These are phyloP conservation scores for Potamarius usumacintae DNA, from an alignment of 2,113 vertebrate genomes.

Conservation along the genomic window DNA sequence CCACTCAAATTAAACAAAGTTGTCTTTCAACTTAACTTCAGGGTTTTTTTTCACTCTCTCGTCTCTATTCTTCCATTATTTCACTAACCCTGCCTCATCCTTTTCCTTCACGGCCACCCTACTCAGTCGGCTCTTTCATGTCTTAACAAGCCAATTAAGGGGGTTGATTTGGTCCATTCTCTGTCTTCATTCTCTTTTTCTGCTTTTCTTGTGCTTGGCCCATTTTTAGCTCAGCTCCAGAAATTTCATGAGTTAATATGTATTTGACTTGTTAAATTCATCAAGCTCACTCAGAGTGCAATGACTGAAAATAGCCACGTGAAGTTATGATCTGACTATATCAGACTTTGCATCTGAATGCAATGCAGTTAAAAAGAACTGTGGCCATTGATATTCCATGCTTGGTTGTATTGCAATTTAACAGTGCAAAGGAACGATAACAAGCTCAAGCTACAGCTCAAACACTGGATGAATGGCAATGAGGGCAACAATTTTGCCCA, in stretches of 20 bases:
- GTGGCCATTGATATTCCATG: conserved; percentile 48
- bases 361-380: conserved; percentile 35
- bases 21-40: conserved; percentile 60
- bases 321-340: conserved; percentile 30
- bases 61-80: conserved; percentile 47
- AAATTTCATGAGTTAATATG: conserved; percentile 43
- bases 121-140: conserved; percentile 55
- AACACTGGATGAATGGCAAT: conserved; percentile 47
- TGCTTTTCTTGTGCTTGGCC: conserved; percentile 42
- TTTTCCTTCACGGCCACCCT: conserved; percentile 55
- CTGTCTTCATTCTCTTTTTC: conserved; percentile 29
- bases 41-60: not conserved
- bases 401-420: conserved; percentile 39
- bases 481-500: conserved; percentile 10
- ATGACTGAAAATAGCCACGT: conserved; percentile 24
- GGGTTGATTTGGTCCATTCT: conserved; percentile 51
- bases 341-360: conserved; percentile 30
- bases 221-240: conserved; percentile 48
- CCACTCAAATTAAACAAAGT: conserved; percentile 66
- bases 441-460: conserved; percentile 44
- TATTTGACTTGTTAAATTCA: conserved; percentile 47
- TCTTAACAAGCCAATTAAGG: conserved; percentile 68
- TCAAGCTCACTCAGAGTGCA: conserved; percentile 31
- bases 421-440: conserved; percentile 43
- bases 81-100: conserved; percentile 41